Evolutionary conservation across 2,888 invertebrate species (phyloP), one percentile per base, ranked within the genome.

Genomic region (Eudasyphora cyanicolor): DNA sequence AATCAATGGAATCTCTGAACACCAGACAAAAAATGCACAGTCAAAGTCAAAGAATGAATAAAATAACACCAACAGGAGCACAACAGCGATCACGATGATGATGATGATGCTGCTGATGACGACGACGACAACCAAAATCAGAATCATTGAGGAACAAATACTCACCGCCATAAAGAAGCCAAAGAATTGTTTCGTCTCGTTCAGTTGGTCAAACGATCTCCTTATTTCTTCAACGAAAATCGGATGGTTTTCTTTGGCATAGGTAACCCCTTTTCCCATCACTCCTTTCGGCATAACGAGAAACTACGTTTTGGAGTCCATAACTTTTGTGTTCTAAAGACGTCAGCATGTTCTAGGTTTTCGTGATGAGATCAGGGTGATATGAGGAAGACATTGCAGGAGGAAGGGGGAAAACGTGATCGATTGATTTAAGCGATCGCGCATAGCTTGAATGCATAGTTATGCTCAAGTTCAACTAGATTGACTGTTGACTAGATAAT

Each of bases 401-500:
- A 32, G 19, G 32, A 64, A 60, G 67, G 10, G 17, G 60, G 62
- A 87, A 90, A 90, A 90, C 90, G 90, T 90, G 90, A 90, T 90
- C 90, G 90, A 90, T 90, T 90, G 90, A 90, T 90, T 90, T 89
- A 89, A 89, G 90, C 86, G 89, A 89, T 88, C 88, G 87, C 87
- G 85, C 82, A 85, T 85, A 64, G 67, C 76, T 76, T 76, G 85
- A 76, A 77, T 71, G 73, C 60, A 86, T 86, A 86, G 75, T 74
- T 83, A 84, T 85, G 86, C 87, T 86, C 88, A 89, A 90, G 90
- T 90, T 90, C 90, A 90, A 90, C 89, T 86, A 90, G 89, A 88
- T 87, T 88, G 87, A 89, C 90, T 90, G 89, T 87, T 90, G 90
- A 90, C 90, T 90, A 90, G 90, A 90, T 90, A 90, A 90, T 90